A percentile compares a stretch with the other conserved stretches of the same genome.
Conservation (phyloP, 2,888 invertebrate species). For the Cephus pygmeus region DNA sequence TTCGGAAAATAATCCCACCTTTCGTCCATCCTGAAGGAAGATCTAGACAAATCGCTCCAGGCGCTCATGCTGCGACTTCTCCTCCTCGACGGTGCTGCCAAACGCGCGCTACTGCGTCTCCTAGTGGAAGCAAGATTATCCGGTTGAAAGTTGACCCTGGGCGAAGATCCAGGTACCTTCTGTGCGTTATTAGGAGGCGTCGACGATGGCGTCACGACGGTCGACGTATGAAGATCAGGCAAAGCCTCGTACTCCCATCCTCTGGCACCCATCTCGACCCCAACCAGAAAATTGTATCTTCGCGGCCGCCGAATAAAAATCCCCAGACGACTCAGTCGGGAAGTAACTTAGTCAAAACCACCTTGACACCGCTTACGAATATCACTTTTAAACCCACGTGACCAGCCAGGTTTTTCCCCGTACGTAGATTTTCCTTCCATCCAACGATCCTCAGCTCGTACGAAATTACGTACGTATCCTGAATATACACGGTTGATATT, state of each 20-base stretch:
- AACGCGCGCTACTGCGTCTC: slow-evolving; percentile 53
- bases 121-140: slow-evolving; percentile 59
- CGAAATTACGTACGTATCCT: too few relatives aligned
- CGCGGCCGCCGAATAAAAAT: neutral
- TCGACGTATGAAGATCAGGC: slow-evolving; percentile 57
- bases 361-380: too few relatives aligned
- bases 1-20: slow-evolving; percentile 67
- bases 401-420: too few relatives aligned
- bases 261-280: slow-evolving; percentile 65
- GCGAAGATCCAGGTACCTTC: slow-evolving; percentile 42
- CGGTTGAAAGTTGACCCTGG: slow-evolving; percentile 74
- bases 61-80: slow-evolving; percentile 81
- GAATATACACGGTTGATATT: too few relatives aligned
- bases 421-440: too few relatives aligned
- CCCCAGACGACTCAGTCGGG: too few relatives aligned
- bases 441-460: too few relatives aligned
- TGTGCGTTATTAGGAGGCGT: slow-evolving; percentile 52
- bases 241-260: slow-evolving; percentile 62
- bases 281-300: slow-evolving; percentile 31
- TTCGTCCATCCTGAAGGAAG: slow-evolving; percentile 84
- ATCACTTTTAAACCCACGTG: too few relatives aligned
- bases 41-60: slow-evolving; percentile 88
- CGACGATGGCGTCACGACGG: slow-evolving; percentile 53
- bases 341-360: too few relatives aligned
- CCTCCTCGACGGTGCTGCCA: slow-evolving; percentile 52